These are phyloP conservation scores for Orthosia cruda DNA, from an alignment of 2,888 invertebrate genomes.

Conservation along the genomic window DNA sequence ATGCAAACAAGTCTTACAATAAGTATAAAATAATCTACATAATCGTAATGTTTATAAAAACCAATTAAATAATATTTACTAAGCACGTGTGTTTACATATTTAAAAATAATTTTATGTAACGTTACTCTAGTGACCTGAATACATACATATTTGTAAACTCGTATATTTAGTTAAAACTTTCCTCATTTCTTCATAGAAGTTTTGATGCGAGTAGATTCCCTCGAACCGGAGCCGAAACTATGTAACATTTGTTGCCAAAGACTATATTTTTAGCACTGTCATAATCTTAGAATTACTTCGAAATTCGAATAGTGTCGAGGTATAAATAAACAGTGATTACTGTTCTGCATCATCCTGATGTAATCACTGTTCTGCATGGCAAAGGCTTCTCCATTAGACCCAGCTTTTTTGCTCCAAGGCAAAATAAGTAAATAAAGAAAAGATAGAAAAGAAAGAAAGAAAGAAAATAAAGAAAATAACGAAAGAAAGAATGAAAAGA, in stretches of 20 bases:
- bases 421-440: no score
- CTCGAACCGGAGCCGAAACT: background rate
- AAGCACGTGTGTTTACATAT: slow-evolving; percentile 27
- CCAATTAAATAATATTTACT: background rate
- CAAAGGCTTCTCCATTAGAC: no score
- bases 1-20: no score
- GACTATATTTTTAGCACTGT: background rate
- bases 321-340: no score
- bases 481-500: no score
- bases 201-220: slow-evolving; percentile 24
- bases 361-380: no score
- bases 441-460: no score
- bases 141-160: slow-evolving; percentile 50
- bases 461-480: no score
- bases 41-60: background rate
- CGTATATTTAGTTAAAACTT: slow-evolving; percentile 33
- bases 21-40: background rate
- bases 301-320: background rate
- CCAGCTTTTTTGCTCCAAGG: no score
- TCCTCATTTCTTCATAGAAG: slow-evolving; percentile 47
- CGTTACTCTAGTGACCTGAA: slow-evolving; percentile 56
- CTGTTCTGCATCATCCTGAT: no score
- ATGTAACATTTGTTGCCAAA: slow-evolving; percentile 16
- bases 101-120: slow-evolving; percentile 45
- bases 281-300: background rate